These are phyloP conservation scores for Onychorhynchus coronatus DNA, from an alignment of 2,113 vertebrate genomes.

Conservation along the genomic window DNA sequence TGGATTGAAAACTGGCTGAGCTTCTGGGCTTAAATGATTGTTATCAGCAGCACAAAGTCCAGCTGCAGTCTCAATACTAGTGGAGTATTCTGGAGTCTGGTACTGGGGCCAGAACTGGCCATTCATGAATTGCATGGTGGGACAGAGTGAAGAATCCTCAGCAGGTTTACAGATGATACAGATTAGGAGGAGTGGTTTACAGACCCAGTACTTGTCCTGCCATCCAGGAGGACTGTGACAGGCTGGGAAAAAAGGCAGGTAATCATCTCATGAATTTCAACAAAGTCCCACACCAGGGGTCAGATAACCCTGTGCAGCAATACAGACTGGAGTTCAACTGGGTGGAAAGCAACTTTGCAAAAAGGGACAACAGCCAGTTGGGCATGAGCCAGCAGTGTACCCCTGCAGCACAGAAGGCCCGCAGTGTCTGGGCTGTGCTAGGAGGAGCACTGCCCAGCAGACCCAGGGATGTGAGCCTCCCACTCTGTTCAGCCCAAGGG, in stretches of 20 bases:
- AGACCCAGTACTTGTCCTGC: not conserved
- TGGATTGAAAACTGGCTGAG: not conserved
- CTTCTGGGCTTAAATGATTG: not conserved
- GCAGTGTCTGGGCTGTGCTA: not conserved
- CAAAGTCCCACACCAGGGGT: not conserved
- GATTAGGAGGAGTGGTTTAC: not conserved
- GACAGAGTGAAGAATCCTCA: not conserved
- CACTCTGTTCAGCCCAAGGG: not conserved
- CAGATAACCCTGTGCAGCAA: not conserved
- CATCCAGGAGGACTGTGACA: not conserved
- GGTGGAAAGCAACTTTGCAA: not conserved
- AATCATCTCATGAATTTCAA: not conserved
- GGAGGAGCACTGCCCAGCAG: not conserved
- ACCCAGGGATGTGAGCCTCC: not conserved
- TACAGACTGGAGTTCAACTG: not conserved
- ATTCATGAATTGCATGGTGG: not conserved
- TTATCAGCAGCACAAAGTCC: not conserved
- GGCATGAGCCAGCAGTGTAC: rapidly evolving
- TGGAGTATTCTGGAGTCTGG: not conserved
- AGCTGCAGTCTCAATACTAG: not conserved
- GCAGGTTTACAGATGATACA: not conserved
- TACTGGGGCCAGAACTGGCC: not conserved
- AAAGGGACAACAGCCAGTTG: not conserved
- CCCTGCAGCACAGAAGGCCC: not conserved
- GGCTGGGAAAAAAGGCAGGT: not conserved